A percentile compares a stretch with the other conserved stretches of the same genome.
Conservation (phyloP, 2,888 invertebrate genomes). For the Andrena hattorfiana region DNA sequence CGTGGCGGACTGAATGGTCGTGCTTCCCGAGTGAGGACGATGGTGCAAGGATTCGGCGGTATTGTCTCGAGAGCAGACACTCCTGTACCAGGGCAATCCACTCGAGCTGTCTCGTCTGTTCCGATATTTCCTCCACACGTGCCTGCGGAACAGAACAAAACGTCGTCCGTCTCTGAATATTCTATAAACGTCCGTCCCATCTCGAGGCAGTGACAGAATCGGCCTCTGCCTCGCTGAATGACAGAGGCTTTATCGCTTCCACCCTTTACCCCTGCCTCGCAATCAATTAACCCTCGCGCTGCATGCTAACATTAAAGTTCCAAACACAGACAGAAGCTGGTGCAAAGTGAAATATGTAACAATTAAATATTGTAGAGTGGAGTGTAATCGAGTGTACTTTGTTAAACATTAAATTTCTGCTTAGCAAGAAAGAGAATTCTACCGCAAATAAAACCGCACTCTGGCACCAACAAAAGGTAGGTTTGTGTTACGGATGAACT, state of each 20-base stretch:
- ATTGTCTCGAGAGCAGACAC: constrained; percentile 79
- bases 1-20: constrained; percentile 80
- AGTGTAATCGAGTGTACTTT: too few relatives aligned
- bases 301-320: too few relatives aligned
- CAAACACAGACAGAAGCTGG: too few relatives aligned
- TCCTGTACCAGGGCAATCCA: constrained; percentile 81
- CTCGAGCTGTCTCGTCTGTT: constrained; percentile 84
- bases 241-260: background rate
- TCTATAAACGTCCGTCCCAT: background rate
- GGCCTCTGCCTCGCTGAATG: background rate
- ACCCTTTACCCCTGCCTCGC: background rate
- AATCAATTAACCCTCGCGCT: too few relatives aligned
- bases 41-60: constrained; percentile 81
- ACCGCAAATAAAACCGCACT: too few relatives aligned
- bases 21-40: constrained; percentile 78
- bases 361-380: too few relatives aligned
- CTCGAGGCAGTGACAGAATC: background rate
- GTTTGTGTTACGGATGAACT: too few relatives aligned
- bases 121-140: constrained; percentile 87
- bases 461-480: too few relatives aligned
- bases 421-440: too few relatives aligned
- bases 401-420: too few relatives aligned
- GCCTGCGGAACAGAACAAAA: constrained; percentile 79
- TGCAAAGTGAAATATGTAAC: too few relatives aligned
- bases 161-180: background rate